Conservation (phyloP, 2,888 invertebrate genomes). For the Hirtodrosophila duncani region DNA sequence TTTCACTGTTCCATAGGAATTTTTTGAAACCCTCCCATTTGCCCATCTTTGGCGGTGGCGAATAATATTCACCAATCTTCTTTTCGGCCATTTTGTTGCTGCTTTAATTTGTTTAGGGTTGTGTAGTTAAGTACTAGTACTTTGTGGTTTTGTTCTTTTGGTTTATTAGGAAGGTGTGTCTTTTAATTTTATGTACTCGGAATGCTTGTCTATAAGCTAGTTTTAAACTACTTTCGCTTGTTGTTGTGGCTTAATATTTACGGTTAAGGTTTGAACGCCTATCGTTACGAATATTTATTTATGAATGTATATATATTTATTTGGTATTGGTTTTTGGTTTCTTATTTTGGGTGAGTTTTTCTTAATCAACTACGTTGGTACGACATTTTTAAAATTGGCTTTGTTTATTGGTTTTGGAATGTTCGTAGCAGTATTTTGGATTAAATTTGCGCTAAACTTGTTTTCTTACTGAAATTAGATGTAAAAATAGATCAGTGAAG, state of each 20-base stretch:
- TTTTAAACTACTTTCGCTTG: slow-evolving; percentile 45
- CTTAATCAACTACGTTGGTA: slow-evolving; percentile 76
- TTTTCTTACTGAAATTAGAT: slow-evolving; percentile 52
- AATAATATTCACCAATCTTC: slow-evolving; percentile 86
- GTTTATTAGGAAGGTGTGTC: slow-evolving; percentile 36
- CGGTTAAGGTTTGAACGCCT: slow-evolving; percentile 48
- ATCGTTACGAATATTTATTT: slow-evolving; percentile 41
- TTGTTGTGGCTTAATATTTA: slow-evolving; percentile 38
- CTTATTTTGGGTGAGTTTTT: slow-evolving; percentile 46
- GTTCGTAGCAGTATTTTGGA: slow-evolving; percentile 59
- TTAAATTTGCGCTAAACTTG: slow-evolving; percentile 59
- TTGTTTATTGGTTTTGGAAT: slow-evolving; percentile 37
- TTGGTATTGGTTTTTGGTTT: slow-evolving; percentile 33
- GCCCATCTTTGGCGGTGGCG: slow-evolving; percentile 88
- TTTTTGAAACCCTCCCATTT: slow-evolving; percentile 90
- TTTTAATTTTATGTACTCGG: no score
- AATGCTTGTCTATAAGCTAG: slow-evolving; percentile 47
- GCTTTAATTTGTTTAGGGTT: slow-evolving; percentile 25
- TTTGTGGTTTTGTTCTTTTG: slow-evolving; percentile 33
- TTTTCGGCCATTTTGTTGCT: slow-evolving; percentile 85
- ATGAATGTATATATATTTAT: slow-evolving; percentile 27
- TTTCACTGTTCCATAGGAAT: slow-evolving; percentile 95
- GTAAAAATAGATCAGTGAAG: slow-evolving; percentile 10
- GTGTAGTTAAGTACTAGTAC: slow-evolving; percentile 21
- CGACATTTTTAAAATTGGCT: slow-evolving; percentile 67